Base-by-base conservation (phyloP, 2,797 vertebrate genomes). In the Fringilla coelebs region DNA sequence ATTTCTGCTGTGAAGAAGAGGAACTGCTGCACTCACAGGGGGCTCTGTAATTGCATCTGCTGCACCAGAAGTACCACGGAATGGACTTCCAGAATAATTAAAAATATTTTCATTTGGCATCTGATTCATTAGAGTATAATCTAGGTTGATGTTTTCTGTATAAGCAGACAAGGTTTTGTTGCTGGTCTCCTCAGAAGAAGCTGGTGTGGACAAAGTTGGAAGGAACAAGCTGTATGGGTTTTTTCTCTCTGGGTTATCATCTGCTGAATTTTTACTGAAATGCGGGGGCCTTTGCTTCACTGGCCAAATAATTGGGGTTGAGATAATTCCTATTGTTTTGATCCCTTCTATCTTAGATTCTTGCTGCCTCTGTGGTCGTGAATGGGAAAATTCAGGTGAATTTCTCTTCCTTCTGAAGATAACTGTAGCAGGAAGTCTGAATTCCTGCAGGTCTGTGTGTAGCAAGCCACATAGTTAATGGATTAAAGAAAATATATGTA, bases 291-390 rank as follows among this genome's bases (percentile, higher is more conserved):
- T 98, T 96, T 98, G 98, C 94, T 98, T 99, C 63, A 98, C 93
- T 46, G 98, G 98, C 98, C 98, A 98, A 96, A 98, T 97, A 91
- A 99, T 76, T 79, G 98, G 98, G 8, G 98, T 99, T 84, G 98
- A 99, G 81, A 99, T 99, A 96, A 98, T 98, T 68, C 98, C 98
- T 85, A 99, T 98, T 46, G 96, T 97, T 97, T 95, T 96, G 75
- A 97, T 46, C 74, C 94, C 95, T 97, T 96, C 94, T 94, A 97
- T 97, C 94, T 95, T 96, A 96, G 97, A 97, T 54, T 95, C 96
- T 87, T 93, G 95, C 36, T 96, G 85, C 76, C 89, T 83, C 82
- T 81, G 66, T 71, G 77, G 85, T 78, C 29, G 63, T 60, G 78
- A 93, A 40, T 79, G 43, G 77, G 79, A 86, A 75, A 74, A 92